Percentiles rank a stretch among this genome's conserved stretches.
These are phyloP conservation scores for Helicoverpa assulta DNA, from an alignment of 2,888 invertebrate species.

Conservation along the genomic window DNA sequence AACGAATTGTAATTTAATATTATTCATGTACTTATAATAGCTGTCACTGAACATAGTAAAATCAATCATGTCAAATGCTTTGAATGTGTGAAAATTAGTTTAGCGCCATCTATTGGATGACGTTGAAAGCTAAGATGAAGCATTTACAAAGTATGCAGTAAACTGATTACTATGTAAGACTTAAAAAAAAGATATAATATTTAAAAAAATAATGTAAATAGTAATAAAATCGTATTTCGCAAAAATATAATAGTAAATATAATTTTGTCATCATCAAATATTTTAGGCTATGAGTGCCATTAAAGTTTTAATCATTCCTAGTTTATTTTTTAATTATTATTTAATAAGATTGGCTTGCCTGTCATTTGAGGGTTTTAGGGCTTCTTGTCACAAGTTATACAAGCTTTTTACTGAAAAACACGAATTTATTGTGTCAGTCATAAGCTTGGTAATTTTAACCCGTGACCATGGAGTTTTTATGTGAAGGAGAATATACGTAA, in stretches of 20 bases:
- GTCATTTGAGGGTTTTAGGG: conserved; percentile 8
- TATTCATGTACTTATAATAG: conserved; percentile 21
- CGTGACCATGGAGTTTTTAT: background rate
- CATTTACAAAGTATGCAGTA: conserved; percentile 22
- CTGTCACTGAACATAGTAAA: conserved; percentile 3
- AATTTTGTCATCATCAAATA: conserved; percentile 68
- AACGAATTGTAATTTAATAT: conserved; percentile 35
- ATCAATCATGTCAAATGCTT: background rate
- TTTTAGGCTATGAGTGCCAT: conserved; percentile 89
- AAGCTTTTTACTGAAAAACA: background rate
- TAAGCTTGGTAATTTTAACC: background rate
- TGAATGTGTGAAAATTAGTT: conserved; percentile 2
- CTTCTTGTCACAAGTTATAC: conserved; percentile 17
- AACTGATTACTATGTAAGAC: conserved; percentile 22
- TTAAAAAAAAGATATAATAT: conserved; percentile 17
- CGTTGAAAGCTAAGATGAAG: conserved; percentile 18
- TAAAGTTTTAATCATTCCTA: conserved; percentile 79
- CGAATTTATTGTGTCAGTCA: background rate
- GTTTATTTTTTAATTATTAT: conserved; percentile 67
- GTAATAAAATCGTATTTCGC: conserved; percentile 25
- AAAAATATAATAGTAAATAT: conserved; percentile 20
- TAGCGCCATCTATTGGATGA: conserved; percentile 27
- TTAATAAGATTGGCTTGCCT: conserved; percentile 37
- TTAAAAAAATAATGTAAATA: conserved; percentile 54
- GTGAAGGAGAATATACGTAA: conserved; percentile 10